A percentile compares a stretch with the other conserved stretches of the same genome.
phyloP scores from a whole-genome alignment of 2,113 vertebrate species.

The Reinhardtius hippoglossoides region DNA sequence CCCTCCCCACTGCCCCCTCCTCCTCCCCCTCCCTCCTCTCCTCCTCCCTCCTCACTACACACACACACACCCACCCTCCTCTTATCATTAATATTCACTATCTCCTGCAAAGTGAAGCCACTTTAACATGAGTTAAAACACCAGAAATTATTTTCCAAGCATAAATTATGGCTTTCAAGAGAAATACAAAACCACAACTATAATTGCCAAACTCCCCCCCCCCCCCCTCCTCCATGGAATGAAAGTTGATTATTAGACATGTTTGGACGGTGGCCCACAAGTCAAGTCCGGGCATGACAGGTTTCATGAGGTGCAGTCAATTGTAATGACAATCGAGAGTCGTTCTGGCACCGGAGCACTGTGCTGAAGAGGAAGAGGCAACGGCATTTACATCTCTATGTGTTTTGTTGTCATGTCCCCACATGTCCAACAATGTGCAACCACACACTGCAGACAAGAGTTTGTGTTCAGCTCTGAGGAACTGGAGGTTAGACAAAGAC shows the following conservation, averaged over 20 bases:
- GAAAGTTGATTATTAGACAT: conserved; percentile 13
- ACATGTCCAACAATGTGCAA: conserved; percentile 49
- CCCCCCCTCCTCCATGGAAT: background rate
- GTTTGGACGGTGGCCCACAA: conserved; percentile 23
- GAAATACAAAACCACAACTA: background rate
- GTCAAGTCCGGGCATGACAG: conserved; percentile 40
- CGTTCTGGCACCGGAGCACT: conserved; percentile 22
- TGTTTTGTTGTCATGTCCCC: conserved; percentile 22
- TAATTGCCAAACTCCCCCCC: background rate
- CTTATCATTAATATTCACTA: conserved; percentile 19
- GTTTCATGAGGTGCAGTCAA: conserved; percentile 24
- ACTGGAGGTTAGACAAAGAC: background rate
- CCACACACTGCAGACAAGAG: conserved; percentile 18
- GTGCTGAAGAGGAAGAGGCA: background rate
- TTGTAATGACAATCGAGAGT: conserved; percentile 62
- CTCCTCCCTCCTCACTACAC: conserved; percentile 19
- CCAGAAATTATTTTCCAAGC: background rate
- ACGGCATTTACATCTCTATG: conserved; percentile 5
- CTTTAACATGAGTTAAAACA: background rate
- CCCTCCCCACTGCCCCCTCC: conserved; percentile 38
- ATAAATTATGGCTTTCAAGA: background rate
- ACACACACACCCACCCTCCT: conserved; percentile 21
- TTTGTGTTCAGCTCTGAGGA: background rate
- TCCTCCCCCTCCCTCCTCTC: background rate
- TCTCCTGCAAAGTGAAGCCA: background rate